Percentiles rank a stretch among this genome's conserved stretches.
These are phyloP conservation scores for Conops quadrifasciatus DNA, from an alignment of 2,888 invertebrate genomes.

Conservation along the genomic window DNA sequence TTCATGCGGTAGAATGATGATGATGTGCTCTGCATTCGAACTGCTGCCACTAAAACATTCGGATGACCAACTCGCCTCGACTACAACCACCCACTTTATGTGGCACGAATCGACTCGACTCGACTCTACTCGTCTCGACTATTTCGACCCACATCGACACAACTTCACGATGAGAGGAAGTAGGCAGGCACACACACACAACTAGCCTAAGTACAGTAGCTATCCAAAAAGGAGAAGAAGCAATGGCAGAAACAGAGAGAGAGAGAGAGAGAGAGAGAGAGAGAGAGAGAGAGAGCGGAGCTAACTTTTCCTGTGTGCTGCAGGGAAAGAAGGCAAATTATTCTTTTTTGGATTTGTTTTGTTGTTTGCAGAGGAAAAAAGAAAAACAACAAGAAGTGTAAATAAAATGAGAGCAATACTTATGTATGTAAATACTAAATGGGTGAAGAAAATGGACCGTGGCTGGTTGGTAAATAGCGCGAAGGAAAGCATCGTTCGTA, in stretches of 20 bases:
- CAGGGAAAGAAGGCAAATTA: conserved; percentile 14
- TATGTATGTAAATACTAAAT: conserved; percentile 53
- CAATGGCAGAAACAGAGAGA: conserved; percentile 4
- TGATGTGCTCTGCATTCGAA: conserved; percentile 28
- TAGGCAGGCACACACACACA: neutral
- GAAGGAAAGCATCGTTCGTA: conserved; percentile 27
- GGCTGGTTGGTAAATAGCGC: neutral
- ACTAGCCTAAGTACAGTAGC: neutral
- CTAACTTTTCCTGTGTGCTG: neutral
- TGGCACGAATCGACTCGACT: conserved; percentile 42
- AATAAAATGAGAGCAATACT: conserved; percentile 51
- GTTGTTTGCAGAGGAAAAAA: neutral
- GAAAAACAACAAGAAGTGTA: conserved; percentile 21
- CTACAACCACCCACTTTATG: neutral
- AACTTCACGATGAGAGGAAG: neutral
- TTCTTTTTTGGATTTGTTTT: neutral
- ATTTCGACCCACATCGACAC: conserved; percentile 8
- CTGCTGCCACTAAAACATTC: conserved; percentile 50
- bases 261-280: neutral
- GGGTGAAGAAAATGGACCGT: conserved; percentile 55
- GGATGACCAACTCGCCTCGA: conserved; percentile 50
- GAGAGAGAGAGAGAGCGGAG: too few species aligned
- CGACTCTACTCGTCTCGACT: conserved; percentile 31
- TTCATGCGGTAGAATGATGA: conserved; percentile 6
- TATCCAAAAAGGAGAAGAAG: conserved; percentile 5